Percentiles rank a stretch among this genome's conserved stretches.
phyloP scores from a whole-genome alignment of 2,113 vertebrate species.

The Eonycteris spelaea region DNA sequence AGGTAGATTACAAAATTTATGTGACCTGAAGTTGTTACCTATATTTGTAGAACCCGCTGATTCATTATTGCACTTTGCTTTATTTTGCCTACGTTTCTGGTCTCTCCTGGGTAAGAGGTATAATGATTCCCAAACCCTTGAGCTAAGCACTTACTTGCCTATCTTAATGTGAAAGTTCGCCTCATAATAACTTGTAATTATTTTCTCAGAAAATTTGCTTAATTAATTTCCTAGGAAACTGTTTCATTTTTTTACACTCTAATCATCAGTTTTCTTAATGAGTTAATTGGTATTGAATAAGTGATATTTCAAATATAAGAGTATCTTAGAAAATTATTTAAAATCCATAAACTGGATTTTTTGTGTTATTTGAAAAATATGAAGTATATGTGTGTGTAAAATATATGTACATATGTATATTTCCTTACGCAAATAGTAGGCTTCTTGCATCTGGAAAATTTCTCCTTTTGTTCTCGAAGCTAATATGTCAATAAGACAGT shows the following conservation, averaged over 20 bases:
- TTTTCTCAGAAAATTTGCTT: not conserved
- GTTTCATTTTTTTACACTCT: not conserved
- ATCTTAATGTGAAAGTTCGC: not conserved
- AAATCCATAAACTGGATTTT: not conserved
- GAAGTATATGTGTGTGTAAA: not conserved
- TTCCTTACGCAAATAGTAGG: constrained; percentile 83
- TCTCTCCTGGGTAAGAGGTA: not conserved
- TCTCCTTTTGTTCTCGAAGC: constrained; percentile 86
- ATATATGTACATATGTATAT: not conserved
- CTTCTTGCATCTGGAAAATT: constrained; percentile 86
- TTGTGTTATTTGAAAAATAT: not conserved
- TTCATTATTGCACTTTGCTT: not conserved
- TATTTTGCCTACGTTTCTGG: not conserved
- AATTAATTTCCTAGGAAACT: not conserved
- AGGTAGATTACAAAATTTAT: not conserved
- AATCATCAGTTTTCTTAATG: not conserved
- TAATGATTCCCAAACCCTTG: not conserved
- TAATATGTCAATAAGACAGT: constrained; percentile 86
- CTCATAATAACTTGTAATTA: not conserved
- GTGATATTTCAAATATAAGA: not conserved
- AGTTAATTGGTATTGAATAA: not conserved
- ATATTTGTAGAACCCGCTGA: not conserved
- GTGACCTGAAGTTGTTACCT: not conserved
- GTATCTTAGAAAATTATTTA: not conserved
- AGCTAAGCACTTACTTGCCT: not conserved